phyloP scores from a whole-genome alignment of 2,113 vertebrate genomes.

The Oncorhynchus clarkii region DNA sequence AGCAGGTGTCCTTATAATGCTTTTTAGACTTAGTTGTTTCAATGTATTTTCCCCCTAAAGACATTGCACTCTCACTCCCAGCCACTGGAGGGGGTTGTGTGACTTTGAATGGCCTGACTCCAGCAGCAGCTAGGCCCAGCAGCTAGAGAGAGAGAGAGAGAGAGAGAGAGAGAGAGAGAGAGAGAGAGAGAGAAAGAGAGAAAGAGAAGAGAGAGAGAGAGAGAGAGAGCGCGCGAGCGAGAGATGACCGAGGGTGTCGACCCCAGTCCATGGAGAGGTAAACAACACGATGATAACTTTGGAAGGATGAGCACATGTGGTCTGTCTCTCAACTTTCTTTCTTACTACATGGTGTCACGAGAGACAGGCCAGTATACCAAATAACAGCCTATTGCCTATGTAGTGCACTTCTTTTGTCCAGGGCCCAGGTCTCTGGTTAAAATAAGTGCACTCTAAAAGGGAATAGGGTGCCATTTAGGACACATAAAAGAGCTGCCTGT shows the following conservation, averaged over 20 bases:
- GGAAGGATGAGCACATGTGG: slow-evolving; percentile 21
- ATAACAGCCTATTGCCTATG: no score
- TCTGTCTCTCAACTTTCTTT: neutral
- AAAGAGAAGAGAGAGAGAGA: no score
- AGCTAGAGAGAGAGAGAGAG: neutral
- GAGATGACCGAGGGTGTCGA: neutral
- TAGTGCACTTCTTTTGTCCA: no score
- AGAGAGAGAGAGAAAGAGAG: no score
- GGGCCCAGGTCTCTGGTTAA: no score
- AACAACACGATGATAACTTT: slow-evolving; percentile 34
- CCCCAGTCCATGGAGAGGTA: slow-evolving; percentile 5
- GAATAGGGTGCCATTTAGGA: no score
- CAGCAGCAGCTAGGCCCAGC: neutral
- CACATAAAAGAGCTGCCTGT: no score
- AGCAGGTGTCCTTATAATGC: no score
- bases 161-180: neutral
- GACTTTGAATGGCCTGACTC: slow-evolving; percentile 8
- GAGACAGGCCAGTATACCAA: no score
- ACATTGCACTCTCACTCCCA: slow-evolving; percentile 5
- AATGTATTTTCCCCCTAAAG: no score
- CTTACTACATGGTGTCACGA: slow-evolving; percentile 24
- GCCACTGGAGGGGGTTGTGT: slow-evolving; percentile 67
- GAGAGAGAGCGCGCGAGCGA: neutral
- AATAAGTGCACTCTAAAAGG: no score
- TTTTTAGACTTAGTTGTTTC: no score